Evolutionary conservation across 2,113 vertebrate species (phyloP).

Genomic region (Mandrillus leucophaeus): DNA sequence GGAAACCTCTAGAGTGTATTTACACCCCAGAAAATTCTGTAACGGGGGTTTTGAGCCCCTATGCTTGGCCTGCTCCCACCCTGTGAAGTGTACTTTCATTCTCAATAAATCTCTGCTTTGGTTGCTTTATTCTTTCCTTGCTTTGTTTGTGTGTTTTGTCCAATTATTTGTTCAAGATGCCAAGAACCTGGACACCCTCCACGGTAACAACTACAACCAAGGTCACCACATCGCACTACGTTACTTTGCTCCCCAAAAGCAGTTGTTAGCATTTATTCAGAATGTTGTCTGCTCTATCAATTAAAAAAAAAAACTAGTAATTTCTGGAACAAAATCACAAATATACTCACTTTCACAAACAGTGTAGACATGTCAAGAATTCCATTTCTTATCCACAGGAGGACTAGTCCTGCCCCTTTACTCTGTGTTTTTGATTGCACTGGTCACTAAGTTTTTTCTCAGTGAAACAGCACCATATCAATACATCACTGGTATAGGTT

Average conservation of each 20-base stretch:
- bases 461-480: accelerated
- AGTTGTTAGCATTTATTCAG: background rate
- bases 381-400: background rate
- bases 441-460: background rate
- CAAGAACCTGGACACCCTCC: too few species aligned
- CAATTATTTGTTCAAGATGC: too few species aligned
- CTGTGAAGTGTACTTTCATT: too few species aligned
- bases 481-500: background rate
- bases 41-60: too few species aligned
- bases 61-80: too few species aligned
- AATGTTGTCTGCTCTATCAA: background rate
- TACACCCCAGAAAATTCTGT: too few species aligned
- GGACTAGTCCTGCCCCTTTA: background rate
- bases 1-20: too few species aligned
- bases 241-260: background rate
- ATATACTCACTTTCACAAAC: background rate
- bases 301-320: background rate
- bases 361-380: background rate
- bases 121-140: too few species aligned
- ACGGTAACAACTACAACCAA: background rate
- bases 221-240: background rate
- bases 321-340: slow-evolving; percentile 30
- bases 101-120: too few species aligned
- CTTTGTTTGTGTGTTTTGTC: too few species aligned
- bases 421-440: background rate